Base-by-base conservation (phyloP, 2,113 vertebrate species). In the Hippocampus mohnikei region DNA sequence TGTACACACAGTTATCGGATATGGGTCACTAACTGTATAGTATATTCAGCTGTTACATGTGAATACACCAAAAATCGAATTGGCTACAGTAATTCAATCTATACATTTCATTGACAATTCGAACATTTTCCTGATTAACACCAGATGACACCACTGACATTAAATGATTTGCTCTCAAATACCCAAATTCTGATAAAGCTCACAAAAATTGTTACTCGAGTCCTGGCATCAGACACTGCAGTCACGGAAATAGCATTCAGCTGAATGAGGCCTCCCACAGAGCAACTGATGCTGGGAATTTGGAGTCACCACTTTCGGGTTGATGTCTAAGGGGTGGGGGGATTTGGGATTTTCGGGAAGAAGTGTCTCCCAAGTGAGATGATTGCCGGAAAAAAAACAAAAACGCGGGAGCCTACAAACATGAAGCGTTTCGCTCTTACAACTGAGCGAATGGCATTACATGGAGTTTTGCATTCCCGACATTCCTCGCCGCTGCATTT, bases 401-500 rank as follows among this genome's bases (percentile, higher is more conserved):
- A n/a, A 55, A 62, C 13, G 52, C 41, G 75, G 27, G 66, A 67
- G 68, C n/a, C 60, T 42, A 64, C 2, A 37, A 81, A 67, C 70
- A 67, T 46, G 73, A 52, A 66, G 71, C 29, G 69, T n/a, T n/a
- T n/a, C n/a, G n/a, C 80, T 61, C 79, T 85, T 69, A 78, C 79
- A 81, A 81, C 84, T 42, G 76, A 68, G 78, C 74, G 75, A 84
- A 88, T 77, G 77, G 77, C 66, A 71, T 79, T 76, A 63, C 21
- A 16, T 67, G 81, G 82, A 89, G 84, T 81, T n/a, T 72, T 37
- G 62, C 84, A 85, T 90, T 90, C 86, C 83, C 66, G 70, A 62
- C 84, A 91, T 90, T 88, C 88, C 76, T 83, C 77, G 58, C 84
- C 79, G 48, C 83, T 78, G 77, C 76, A 74, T 88, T 91, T 91